These are phyloP conservation scores for Patella caerulea DNA, from an alignment of 2,888 invertebrate genomes.

Conservation along the genomic window DNA sequence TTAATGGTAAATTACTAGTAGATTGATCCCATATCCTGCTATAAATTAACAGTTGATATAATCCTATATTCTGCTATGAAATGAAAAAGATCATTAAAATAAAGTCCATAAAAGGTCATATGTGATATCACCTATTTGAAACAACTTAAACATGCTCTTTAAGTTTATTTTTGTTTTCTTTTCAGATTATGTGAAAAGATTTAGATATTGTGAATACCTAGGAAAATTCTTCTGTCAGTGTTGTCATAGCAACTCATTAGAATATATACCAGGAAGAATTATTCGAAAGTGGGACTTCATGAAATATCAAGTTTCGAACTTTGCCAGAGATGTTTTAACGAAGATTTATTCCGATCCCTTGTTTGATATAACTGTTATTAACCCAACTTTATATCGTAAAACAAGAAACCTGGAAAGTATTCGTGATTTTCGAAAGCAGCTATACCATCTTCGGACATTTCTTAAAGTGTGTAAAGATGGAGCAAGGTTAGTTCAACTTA, in stretches of 20 bases:
- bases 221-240: slow-evolving; percentile 89
- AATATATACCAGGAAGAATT: slow-evolving; percentile 77
- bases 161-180: not conserved
- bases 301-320: slow-evolving; percentile 86
- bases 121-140: not conserved
- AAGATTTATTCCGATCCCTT: slow-evolving; percentile 85
- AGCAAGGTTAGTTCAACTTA: slow-evolving; percentile 45
- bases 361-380: slow-evolving; percentile 82
- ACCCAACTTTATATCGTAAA: slow-evolving; percentile 78
- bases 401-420: slow-evolving; percentile 78
- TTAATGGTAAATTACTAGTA: too few relatives aligned
- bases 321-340: slow-evolving; percentile 82
- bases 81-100: not conserved
- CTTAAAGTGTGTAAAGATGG: slow-evolving; percentile 84
- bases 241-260: slow-evolving; percentile 85
- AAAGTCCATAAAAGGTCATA: too few relatives aligned
- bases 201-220: slow-evolving; percentile 86
- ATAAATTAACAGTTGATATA: too few relatives aligned
- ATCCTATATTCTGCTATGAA: not conserved
- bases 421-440: slow-evolving; percentile 78
- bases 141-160: not conserved
- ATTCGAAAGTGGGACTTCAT: slow-evolving; percentile 74
- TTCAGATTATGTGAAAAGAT: slow-evolving; percentile 75
- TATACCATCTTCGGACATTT: slow-evolving; percentile 81
- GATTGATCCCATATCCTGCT: too few relatives aligned